Base-by-base conservation (phyloP, 2,888 invertebrate species). In the Parnassius apollo region DNA sequence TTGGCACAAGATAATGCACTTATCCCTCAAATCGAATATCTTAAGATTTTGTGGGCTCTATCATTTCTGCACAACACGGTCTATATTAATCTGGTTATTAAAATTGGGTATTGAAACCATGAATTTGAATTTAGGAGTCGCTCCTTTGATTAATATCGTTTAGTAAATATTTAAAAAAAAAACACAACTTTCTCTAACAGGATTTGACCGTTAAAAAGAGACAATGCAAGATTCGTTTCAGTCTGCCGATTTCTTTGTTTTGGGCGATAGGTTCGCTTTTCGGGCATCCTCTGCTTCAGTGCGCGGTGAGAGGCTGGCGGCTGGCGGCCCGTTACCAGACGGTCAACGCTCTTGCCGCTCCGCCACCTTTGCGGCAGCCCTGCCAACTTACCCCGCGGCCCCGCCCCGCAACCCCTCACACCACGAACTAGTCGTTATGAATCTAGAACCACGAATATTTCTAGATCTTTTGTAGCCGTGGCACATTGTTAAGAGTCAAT, bases 341-440 rank as follows among this genome's bases (percentile, higher is more conserved):
- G 75, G 89, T 89, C 90, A 88, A 77, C 81, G 89, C 83, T 82
- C 90, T 84, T 82, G 76, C 82, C 85, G 87, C 82, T 85, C 75
- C 82, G 82, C 80, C 83, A 81, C 79, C 75, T 67, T 70, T 66
- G 74, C 76, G 73, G 69, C 70, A 13, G 49, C 49, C n/a, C 62
- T 56, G 71, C 67, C 69, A 68, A 71, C 68, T 7, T 13, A 53
- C 63, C 64, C 68, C 65, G 50, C 68, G 57, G 35, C 66, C 61
- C 64, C 67, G 68, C 68, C 64, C 65, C 69, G 67, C 66, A 68
- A 70, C 59, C 67, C 61, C 65, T 60, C 57, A 59, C 60, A 48
- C 61, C 61, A 58, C 65, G 66, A 64, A 62, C 61, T 58, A 42
- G 56, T 61, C 61, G 52, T 62, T 22, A 12, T 51, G 22, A 57